phyloP scores from a whole-genome alignment of 2,113 vertebrate species.

The Vulpes lagopus region DNA sequence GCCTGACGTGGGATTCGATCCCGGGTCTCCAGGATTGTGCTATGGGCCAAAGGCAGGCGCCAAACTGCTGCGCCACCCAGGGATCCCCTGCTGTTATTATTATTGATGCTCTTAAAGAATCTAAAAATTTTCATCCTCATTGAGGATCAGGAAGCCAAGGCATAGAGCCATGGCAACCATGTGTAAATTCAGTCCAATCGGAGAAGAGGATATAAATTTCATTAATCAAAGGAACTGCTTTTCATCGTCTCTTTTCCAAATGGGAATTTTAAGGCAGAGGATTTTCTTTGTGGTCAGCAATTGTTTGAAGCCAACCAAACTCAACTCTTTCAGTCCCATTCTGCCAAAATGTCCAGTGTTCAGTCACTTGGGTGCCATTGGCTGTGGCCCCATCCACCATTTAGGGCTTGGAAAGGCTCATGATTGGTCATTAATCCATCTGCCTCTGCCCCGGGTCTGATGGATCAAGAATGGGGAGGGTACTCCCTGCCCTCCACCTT shows the following conservation, averaged over 20 bases:
- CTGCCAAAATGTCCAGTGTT: neutral
- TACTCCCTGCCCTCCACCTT: neutral
- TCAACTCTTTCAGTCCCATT: neutral
- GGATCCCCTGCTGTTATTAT: neutral
- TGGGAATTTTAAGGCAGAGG: slow-evolving; percentile 43
- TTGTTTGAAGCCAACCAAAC: slow-evolving; percentile 36
- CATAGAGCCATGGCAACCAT: neutral
- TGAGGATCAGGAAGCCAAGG: neutral
- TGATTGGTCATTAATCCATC: neutral
- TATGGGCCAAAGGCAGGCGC: no score
- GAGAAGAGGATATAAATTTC: slow-evolving; percentile 52
- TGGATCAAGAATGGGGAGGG: neutral
- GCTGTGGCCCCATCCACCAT: neutral
- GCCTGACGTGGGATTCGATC: no score
- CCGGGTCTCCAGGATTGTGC: no score
- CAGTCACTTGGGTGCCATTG: neutral
- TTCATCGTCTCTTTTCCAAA: slow-evolving; percentile 32
- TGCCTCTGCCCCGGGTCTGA: neutral
- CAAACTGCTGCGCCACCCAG: no score
- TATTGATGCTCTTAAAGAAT: slow-evolving; percentile 8
- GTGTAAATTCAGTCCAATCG: slow-evolving; percentile 44
- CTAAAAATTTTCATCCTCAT: neutral
- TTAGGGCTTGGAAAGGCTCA: neutral
- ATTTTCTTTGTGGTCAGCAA: slow-evolving; percentile 60
- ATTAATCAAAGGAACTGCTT: slow-evolving; percentile 56